A percentile compares a stretch with the other conserved stretches of the same genome.
These are phyloP conservation scores for Magallana nippona DNA, from an alignment of 2,888 invertebrate genomes.

Conservation along the genomic window DNA sequence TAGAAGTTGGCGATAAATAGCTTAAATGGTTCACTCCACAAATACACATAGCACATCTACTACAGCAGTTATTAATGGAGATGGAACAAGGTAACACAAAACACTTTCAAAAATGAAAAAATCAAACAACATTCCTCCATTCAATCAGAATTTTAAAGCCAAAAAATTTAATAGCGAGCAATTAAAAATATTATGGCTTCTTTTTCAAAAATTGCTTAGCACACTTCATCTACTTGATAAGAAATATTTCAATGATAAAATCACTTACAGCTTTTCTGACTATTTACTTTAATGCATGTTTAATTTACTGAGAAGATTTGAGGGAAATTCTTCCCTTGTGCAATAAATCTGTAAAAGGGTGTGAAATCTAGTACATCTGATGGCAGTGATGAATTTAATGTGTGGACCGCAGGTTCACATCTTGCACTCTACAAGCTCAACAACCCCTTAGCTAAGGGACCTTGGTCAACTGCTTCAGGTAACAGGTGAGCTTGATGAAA, in stretches of 20 bases:
- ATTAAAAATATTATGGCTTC: conserved; percentile 32
- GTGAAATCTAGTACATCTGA: conserved; percentile 20
- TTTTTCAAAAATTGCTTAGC: not conserved
- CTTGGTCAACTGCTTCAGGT: conserved; percentile 15
- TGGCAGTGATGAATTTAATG: conserved; percentile 16
- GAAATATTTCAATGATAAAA: not conserved
- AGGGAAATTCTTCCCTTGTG: not conserved
- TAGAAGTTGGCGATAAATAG: too few relatives aligned
- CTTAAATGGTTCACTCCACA: too few relatives aligned
- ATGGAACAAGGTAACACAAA: not conserved
- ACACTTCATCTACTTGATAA: conserved; percentile 28
- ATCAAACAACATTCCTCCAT: conserved; percentile 15
- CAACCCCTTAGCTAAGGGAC: not conserved
- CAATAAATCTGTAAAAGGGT: conserved; percentile 26
- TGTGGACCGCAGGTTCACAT: conserved; percentile 9
- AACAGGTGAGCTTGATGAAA: not conserved
- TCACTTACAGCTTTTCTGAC: not conserved
- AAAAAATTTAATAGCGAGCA: conserved; percentile 1
- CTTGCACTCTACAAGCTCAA: not conserved
- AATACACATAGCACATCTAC: not conserved
- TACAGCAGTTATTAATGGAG: not conserved
- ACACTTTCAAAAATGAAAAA: not conserved
- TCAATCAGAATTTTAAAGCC: not conserved
- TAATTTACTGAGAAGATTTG: not conserved
- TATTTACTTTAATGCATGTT: conserved; percentile 12